Evolutionary conservation across 2,888 invertebrate species (phyloP).

Genomic region (Heliconius hortense): DNA sequence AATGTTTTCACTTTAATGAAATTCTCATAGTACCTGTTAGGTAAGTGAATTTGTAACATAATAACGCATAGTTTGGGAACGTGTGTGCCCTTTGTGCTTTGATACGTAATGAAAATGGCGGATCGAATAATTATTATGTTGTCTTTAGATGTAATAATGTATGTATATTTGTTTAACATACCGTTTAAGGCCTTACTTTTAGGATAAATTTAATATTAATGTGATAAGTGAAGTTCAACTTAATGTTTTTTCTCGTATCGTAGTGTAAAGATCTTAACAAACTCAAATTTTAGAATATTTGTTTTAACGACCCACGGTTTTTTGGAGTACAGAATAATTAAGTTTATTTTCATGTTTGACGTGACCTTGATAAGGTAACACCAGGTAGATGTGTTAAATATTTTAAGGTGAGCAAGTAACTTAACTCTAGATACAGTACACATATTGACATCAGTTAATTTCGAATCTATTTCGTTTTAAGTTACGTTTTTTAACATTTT

Average conservation of each 20-base stretch:
- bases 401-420: too few species aligned
- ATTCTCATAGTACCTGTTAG: constrained; percentile 47
- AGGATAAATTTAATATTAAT: background rate
- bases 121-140: constrained; percentile 30
- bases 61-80: constrained; percentile 39
- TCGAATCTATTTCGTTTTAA: too few species aligned
- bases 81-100: constrained; percentile 37
- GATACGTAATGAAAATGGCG: constrained; percentile 37
- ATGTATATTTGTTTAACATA: constrained; percentile 12
- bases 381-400: too few species aligned
- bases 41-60: constrained; percentile 36
- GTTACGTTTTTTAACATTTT: too few species aligned
- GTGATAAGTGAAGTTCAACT: background rate
- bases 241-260: background rate
- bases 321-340: background rate
- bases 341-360: too few species aligned
- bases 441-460: too few species aligned
- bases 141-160: constrained; percentile 15
- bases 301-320: background rate
- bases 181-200: background rate
- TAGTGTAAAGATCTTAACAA: background rate
- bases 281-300: too few species aligned
- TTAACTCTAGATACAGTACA: too few species aligned
- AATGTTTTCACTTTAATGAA: constrained; percentile 50
- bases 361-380: too few species aligned